Evolutionary conservation across 2,113 vertebrate species (phyloP), one percentile per base, ranked within the genome.

Genomic region (Oenanthe oenanthe): DNA sequence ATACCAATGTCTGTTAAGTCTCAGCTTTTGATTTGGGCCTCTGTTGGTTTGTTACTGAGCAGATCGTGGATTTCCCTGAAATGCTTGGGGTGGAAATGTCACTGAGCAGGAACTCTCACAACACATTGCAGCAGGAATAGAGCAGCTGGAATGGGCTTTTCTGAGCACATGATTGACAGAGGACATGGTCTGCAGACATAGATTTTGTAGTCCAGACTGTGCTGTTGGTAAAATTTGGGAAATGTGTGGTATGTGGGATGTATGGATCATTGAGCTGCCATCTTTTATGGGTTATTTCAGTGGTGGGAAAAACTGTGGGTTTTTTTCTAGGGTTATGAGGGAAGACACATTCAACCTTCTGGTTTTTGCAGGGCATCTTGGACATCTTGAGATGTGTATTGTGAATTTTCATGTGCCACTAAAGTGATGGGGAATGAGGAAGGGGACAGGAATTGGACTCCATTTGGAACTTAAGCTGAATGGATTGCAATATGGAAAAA

Each of bases 271-370:
- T 66, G 56, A 70, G 12, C 51, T 73, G 76, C 28, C 17, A 28
- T 18, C 11, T 58, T 57, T 70, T 32, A 8, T 9, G 26, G 17
- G 17, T 38, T 29, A 51, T 63, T 85, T 85, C 14, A 42, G 38
- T 57, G 29, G 7, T 6, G 1, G 5, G n/a, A 58, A 83, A 58
- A 74, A 17, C 38, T 54, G 9, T 34, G 2, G 7, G 7, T 0
- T 54, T 34, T 71, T 79, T 62, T n/a, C 12, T 40, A 12, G 29
- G 9, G 10, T 38, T 77, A 20, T 26, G 42, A 56, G 21, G 38
- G 32, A 78, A 47, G 43, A 19, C 10, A 4, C 4, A 6, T 56
- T 58, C 42, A 40, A 12, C 50, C 17, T 72, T 88, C 25, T 83
- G 63, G 6, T 38, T 77, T 86, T 74, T 82, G 45, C 56, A 28